Percentiles rank a stretch among this genome's conserved stretches.
phyloP scores from a whole-genome alignment of 37 sponge, comb jelly and placozoan genomes.

The Beroe forskalii region DNA sequence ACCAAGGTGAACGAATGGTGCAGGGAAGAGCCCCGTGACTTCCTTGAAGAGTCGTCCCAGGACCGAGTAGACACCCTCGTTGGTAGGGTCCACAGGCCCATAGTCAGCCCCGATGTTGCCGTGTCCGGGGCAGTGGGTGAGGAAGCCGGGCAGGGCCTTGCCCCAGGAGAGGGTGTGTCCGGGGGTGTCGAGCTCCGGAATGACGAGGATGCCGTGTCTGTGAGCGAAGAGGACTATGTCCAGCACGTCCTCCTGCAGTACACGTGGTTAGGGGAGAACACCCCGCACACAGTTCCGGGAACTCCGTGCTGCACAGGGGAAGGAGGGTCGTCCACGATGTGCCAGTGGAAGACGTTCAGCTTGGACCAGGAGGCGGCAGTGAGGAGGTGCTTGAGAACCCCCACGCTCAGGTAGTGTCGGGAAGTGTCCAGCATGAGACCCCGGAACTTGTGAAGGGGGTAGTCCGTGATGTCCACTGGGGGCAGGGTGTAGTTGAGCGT shows the following conservation, averaged over 20 bases:
- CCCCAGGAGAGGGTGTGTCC: slow-evolving; percentile 72
- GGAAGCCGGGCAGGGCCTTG: slow-evolving; percentile 55
- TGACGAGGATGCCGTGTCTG: slow-evolving; percentile 62
- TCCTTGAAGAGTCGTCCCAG: slow-evolving; percentile 68
- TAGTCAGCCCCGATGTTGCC: slow-evolving; percentile 30
- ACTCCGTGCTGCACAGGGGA: slow-evolving; percentile 67
- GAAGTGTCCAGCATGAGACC: slow-evolving; percentile 75
- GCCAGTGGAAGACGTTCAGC: slow-evolving; percentile 82
- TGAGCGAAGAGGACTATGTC: slow-evolving; percentile 62
- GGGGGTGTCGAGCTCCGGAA: slow-evolving; percentile 71
- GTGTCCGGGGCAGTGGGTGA: slow-evolving; percentile 54
- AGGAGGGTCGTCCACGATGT: slow-evolving; percentile 80
- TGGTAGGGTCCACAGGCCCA: slow-evolving; percentile 71
- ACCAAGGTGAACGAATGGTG: slow-evolving; percentile 70
- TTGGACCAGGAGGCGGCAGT: slow-evolving; percentile 48
- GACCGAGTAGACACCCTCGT: slow-evolving; percentile 66
- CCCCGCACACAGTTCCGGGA: slow-evolving; percentile 66
- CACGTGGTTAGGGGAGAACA: slow-evolving; percentile 62
- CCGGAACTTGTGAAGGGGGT: slow-evolving; percentile 72
- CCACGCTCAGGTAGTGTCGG: slow-evolving; percentile 70
- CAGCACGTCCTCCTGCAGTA: slow-evolving; percentile 66
- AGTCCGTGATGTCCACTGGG: slow-evolving; percentile 64
- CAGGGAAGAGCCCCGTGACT: slow-evolving; percentile 67
- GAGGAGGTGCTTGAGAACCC: slow-evolving; percentile 62
- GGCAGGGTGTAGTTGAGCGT: slow-evolving; percentile 48